Base-by-base conservation (phyloP, 2,113 vertebrate genomes). In the Xyrauchen texanus region DNA sequence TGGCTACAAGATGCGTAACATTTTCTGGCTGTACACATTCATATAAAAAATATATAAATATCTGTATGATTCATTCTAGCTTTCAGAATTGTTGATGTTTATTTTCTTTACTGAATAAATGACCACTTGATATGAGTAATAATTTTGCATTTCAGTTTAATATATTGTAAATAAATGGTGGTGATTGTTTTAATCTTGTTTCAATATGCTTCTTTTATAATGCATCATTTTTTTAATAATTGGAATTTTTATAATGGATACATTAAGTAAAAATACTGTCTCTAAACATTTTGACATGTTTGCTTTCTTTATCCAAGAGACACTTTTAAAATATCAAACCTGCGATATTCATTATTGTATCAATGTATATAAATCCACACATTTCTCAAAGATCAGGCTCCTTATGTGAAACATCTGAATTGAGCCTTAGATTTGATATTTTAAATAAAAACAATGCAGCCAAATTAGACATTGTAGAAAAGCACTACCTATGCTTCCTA, bases 121-220 rank as follows among this genome's bases (percentile, higher is more conserved):
- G 89, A 90, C 88, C 89, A 88, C 88, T 91, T 90, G 89, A 91
- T 87, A 90, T 87, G 75, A 84, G 84, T 87, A 90, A 34, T 34
- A 34, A 87, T 90, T 92, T 92, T 92, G 87, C 90, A 90, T 92
- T 88, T 89, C 90, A 88, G 85, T 90, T 93, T 92, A 92, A 91
- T 92, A 90, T 93, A 92, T 92, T 93, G 92, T 93, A 93, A 93
- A 93, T 93, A 93, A 93, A 93, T 34, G 21, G 3, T 34, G 21
- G 3, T 34, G 21, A 34, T 90, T 91, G 92, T 91, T 91, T 91
- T 88, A 86, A 71, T 83, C 61, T 42, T 80, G 49, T 77, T 84
- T 68, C 47, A 51, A 73, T 68, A 65, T 72, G 55, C 72, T 75
- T 84, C 7, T 76, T 79, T 76, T 21, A 66, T 16, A 45, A 45